phyloP scores from a whole-genome alignment of 2,888 invertebrate genomes.

The Calameuta pallipes region DNA sequence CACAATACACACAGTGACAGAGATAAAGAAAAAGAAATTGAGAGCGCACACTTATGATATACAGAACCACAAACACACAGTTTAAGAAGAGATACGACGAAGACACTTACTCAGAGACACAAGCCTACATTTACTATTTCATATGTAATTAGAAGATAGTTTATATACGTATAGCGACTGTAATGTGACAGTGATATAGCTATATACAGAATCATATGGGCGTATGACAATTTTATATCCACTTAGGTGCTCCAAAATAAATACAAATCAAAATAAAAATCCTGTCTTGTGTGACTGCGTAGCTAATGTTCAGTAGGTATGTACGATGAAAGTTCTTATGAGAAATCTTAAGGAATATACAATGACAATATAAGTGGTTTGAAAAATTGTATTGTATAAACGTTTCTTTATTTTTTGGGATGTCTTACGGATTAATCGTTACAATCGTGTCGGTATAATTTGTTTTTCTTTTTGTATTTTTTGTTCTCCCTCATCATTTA shows the following conservation, averaged over 20 bases:
- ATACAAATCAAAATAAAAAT: slow-evolving; percentile 39
- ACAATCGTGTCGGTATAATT: slow-evolving; percentile 45
- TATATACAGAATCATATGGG: slow-evolving; percentile 55
- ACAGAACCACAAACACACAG: too few relatives aligned
- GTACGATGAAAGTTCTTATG: too few relatives aligned
- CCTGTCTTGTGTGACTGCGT: not conserved
- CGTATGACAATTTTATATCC: slow-evolving; percentile 59
- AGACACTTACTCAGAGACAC: slow-evolving; percentile 37
- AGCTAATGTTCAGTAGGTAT: too few relatives aligned
- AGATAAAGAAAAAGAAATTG: too few relatives aligned
- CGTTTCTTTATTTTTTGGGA: slow-evolving; percentile 44
- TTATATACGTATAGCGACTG: slow-evolving; percentile 44
- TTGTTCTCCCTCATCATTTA: slow-evolving; percentile 18
- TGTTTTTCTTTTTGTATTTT: too few relatives aligned
- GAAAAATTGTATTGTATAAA: slow-evolving; percentile 33
- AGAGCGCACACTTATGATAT: too few relatives aligned
- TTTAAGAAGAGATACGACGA: too few relatives aligned
- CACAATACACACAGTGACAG: not conserved
- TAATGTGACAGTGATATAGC: slow-evolving; percentile 58
- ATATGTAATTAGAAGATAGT: slow-evolving; percentile 58
- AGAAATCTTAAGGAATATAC: too few relatives aligned
- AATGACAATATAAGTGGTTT: too few relatives aligned
- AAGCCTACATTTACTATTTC: slow-evolving; percentile 59
- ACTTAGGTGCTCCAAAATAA: slow-evolving; percentile 59
- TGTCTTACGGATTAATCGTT: slow-evolving; percentile 44